phyloP scores from a whole-genome alignment of 2,113 vertebrate species.

The Catharus bicknelli region DNA sequence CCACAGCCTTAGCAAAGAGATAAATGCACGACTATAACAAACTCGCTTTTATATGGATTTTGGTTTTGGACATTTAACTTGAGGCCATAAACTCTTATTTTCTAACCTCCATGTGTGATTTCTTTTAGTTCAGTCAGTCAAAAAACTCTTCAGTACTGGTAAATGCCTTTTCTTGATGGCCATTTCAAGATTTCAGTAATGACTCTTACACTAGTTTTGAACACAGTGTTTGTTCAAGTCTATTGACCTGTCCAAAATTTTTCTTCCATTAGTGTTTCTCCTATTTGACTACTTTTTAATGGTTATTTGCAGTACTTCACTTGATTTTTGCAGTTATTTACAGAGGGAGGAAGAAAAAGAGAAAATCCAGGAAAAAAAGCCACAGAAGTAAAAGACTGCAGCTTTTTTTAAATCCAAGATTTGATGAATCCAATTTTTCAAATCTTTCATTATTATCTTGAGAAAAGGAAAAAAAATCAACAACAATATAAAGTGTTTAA shows the following conservation, averaged over 20 bases:
- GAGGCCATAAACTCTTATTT: neutral
- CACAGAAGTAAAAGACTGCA: neutral
- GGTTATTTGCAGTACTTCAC: neutral
- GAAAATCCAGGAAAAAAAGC: neutral
- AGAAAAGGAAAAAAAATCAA: neutral
- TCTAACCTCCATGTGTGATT: neutral
- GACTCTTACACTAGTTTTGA: neutral
- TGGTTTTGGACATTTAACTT: neutral
- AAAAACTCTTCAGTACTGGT: neutral
- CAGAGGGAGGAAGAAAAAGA: rapidly evolving
- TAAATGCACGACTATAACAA: neutral
- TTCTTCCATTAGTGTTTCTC: neutral
- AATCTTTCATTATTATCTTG: neutral
- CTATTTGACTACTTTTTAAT: neutral
- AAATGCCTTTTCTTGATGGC: neutral
- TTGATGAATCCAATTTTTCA: neutral
- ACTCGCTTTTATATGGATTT: neutral
- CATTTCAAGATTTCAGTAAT: neutral
- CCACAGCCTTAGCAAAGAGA: neutral
- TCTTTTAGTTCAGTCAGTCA: neutral
- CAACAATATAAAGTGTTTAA: neutral
- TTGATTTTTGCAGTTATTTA: neutral
- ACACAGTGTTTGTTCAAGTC: neutral
- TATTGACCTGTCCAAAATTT: neutral
- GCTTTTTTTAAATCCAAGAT: neutral